A percentile compares a stretch with the other conserved stretches of the same genome.
Evolutionary conservation across 2,113 vertebrate species (phyloP).

Genomic region (Elephas maximus): DNA sequence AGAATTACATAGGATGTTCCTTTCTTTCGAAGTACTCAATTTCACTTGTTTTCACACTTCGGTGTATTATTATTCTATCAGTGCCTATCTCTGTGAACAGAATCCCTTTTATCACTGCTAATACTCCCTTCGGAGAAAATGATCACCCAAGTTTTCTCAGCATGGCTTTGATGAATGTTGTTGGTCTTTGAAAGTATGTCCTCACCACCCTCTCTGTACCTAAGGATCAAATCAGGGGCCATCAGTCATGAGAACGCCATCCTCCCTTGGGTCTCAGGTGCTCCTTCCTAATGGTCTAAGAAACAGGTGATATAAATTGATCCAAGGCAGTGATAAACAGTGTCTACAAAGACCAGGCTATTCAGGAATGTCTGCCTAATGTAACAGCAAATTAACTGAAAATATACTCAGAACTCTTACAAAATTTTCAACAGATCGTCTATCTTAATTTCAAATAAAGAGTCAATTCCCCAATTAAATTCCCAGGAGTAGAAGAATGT

Average conservation of each 20-base stretch:
- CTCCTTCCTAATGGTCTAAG: neutral
- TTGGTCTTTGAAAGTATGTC: neutral
- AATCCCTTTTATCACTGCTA: neutral
- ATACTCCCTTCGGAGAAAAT: neutral
- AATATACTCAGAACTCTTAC: neutral
- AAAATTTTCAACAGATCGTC: neutral
- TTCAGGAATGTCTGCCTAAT: neutral
- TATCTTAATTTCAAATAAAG: neutral
- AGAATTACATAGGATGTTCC: neutral
- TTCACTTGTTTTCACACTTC: neutral
- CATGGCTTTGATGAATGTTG: neutral
- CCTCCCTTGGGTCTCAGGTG: neutral
- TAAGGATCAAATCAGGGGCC: neutral
- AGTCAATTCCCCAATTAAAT: neutral
- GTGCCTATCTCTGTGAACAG: neutral
- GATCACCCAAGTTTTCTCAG: neutral
- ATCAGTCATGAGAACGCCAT: rapidly evolving
- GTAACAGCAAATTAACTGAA: neutral
- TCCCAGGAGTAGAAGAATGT: neutral
- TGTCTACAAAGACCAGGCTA: neutral
- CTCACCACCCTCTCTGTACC: no score
- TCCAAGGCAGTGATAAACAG: neutral
- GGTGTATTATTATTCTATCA: neutral
- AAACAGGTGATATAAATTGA: neutral
- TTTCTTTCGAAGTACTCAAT: neutral